Base-by-base conservation (phyloP, 2,888 invertebrate species). In the Mesorhabditis spiculigera region DNA sequence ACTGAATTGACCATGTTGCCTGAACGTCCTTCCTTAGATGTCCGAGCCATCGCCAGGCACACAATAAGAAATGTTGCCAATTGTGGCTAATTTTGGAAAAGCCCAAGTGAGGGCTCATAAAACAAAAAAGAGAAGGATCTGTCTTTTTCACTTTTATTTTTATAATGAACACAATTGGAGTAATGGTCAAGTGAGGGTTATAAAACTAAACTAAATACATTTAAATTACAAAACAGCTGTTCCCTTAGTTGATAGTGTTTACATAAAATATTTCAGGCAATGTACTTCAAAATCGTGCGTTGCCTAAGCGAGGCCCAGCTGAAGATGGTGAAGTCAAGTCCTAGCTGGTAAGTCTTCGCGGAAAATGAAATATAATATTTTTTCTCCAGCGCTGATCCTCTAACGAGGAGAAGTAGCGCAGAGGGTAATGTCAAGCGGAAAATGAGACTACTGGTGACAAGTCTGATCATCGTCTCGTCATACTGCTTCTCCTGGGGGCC, bases 1-100 rank as follows among this genome's bases (percentile, higher is more conserved):
- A 10, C 58, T 50, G 58, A 50, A 50, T 3, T 50, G 58, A 50
- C 58, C 58, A n/a, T 50, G 58, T 50, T 50, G 58, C 8, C n/a
- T 50, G 58, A 50, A 50, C 58, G 58, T 50, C 58, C 58, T 50
- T 50, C 58, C 58, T n/a, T 86, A 91, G 91, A 71, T 89, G 94
- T 64, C 89, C 96, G 66, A 96, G 96, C 96, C 96, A 96, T 3
- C 28, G 28, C 28, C 28, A 28, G 28, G 28, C 28, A 28, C 28
- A 1, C 28, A 28, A 28, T 28, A 28, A 28, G 28, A 28, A 28
- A 28, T 28, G 1, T 28, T 28, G 28, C 28, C 28, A 28, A 28
- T 28, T 1, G 28, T 28, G 28, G 28, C 28, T 28, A 28, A 28
- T 28, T 28, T 28, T 28, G 28, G 28, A 28, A 1, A 28, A 28